Percentiles rank a stretch among this genome's conserved stretches.
Evolutionary conservation across 1,140 invertebrate genomes (phyloP).

Genomic region (Lepidotrigona ventralis): DNA sequence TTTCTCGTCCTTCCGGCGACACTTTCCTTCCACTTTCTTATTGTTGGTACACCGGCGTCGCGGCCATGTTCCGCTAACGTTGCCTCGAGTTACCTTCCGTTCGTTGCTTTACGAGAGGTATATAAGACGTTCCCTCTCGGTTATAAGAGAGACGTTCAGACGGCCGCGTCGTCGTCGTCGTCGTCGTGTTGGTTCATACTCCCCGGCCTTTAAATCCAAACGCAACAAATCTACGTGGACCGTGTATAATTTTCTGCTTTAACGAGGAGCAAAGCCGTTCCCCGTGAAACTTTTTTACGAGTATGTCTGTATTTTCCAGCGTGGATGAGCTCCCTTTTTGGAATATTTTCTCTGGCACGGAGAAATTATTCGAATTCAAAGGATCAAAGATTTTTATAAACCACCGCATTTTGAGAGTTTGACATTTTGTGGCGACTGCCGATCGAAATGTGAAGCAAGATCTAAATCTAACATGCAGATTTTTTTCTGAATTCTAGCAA

Average conservation of each 20-base stretch:
- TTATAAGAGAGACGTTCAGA: neutral
- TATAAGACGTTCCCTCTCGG: slow-evolving; percentile 2
- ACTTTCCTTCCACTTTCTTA: slow-evolving; percentile 40
- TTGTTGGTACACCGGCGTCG: slow-evolving; percentile 8
- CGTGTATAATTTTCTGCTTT: slow-evolving; percentile 1
- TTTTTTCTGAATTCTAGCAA: no score
- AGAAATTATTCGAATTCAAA: neutral
- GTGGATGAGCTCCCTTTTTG: neutral
- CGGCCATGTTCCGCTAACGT: slow-evolving; percentile 53
- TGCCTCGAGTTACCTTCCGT: slow-evolving; percentile 28
- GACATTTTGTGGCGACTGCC: no score
- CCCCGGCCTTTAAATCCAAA: neutral
- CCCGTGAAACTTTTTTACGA: neutral
- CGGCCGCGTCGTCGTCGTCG: no score
- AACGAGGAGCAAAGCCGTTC: neutral
- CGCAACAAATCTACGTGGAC: neutral
- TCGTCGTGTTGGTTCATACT: neutral
- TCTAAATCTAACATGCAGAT: no score
- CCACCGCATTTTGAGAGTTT: neutral
- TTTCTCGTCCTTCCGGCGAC: slow-evolving; percentile 46
- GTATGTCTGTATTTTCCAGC: no score
- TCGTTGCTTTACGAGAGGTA: slow-evolving; percentile 13
- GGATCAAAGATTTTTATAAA: neutral
- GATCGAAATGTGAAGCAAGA: neutral
- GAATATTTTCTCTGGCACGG: neutral